Evolutionary conservation across 2,113 vertebrate species (phyloP), one percentile per base, ranked within the genome.

Genomic region (Pipa parva): DNA sequence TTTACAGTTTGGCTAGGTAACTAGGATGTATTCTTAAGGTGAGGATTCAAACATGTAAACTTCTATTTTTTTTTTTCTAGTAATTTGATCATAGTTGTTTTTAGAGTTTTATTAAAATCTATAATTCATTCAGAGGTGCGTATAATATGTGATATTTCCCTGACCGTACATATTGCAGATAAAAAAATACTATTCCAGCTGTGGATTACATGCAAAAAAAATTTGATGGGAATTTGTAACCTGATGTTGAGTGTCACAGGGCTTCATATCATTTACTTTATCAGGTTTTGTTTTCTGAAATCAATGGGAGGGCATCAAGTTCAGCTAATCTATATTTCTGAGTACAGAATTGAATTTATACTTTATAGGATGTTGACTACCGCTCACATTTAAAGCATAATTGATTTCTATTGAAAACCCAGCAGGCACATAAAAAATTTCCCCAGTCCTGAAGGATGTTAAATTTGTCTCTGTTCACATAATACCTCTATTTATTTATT

Each of bases 361-460:
- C 87, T 88, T 87, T 89, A 85, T 87, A 89, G 82, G 87, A 89
- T 91, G 88, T 89, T 90, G 89, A 89, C 89, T 89, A 89, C 84
- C 55, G 75, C 83, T 88, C 50, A 61, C 88, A 88, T 90, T 91
- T 87, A 93, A 92, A 86, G 86, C 87, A 85, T 94, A 93, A 94
- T 95, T 93, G 92, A 94, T 95, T 95, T 91, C 89, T 91, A 92
- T 93, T 93, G 90, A 92, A 90, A 88, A 91, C 87, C 87, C 87
- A 91, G 86, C 89, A 93, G 90, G 82, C 85, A 92, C 90, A 93
- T 94, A 90, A 92, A 87, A 89, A 29, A 91, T 91, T 90, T 88
- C 85, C 85, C 88, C 87, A 87, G 84, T 82, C 81, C 82, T 89
- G 84, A 79, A 88, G 88, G 85, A 92, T 92, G 89, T 91, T 91